Evolutionary conservation across 2,797 vertebrate species (phyloP).

Genomic region (Enteromius afrohamiltoni): DNA sequence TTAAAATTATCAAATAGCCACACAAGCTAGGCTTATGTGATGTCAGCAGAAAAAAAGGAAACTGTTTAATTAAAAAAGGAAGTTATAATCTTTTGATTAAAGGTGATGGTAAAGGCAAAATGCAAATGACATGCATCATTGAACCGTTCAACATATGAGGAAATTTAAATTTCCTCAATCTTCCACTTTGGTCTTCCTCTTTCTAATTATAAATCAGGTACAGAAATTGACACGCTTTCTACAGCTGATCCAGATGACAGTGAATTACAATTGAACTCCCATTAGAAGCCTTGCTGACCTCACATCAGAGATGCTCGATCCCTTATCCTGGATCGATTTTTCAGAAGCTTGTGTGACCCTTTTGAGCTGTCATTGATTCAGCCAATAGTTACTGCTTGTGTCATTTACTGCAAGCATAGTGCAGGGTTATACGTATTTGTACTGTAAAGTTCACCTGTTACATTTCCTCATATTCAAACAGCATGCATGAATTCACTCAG

Average conservation of each 20-base stretch:
- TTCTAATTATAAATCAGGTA: slow-evolving; percentile 7
- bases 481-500: slow-evolving; percentile 8
- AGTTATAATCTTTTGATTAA: not conserved
- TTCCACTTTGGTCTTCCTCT: not conserved
- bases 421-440: not conserved
- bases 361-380: not conserved
- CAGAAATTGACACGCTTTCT: slow-evolving; percentile 1
- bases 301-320: not conserved
- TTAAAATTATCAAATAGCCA: not conserved
- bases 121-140: not conserved
- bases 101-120: not conserved
- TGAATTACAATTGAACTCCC: slow-evolving; percentile 22
- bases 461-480: slow-evolving; percentile 31
- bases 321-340: not conserved
- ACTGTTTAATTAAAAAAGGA: not conserved
- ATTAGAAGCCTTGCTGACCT: slow-evolving; percentile 8
- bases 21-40: not conserved
- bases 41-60: not conserved
- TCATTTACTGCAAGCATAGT: not conserved
- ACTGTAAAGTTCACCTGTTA: slow-evolving; percentile 27
- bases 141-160: not conserved
- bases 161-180: slow-evolving; percentile 11
- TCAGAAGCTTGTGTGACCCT: not conserved
- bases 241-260: not conserved
- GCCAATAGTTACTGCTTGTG: not conserved